Evolutionary conservation across 1,140 invertebrate species (phyloP).

Genomic region (Thrips palmi): DNA sequence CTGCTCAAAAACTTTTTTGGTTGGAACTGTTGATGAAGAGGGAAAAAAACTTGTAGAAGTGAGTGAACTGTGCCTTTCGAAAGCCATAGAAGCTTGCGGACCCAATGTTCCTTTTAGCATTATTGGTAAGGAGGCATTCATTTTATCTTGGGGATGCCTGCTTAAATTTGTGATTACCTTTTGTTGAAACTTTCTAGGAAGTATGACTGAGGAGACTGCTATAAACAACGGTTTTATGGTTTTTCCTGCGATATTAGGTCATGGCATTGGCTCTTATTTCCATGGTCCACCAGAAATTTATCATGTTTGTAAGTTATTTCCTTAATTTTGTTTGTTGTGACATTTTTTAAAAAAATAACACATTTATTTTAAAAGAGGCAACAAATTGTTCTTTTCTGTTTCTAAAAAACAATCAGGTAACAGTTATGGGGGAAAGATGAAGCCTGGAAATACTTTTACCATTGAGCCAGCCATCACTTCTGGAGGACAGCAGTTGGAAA

Average conservation of each 20-base stretch:
- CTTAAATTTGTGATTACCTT: background rate
- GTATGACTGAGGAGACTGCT: slow-evolving; percentile 42
- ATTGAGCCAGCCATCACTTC: slow-evolving; percentile 78
- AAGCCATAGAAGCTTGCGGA: slow-evolving; percentile 57
- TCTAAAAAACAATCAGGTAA: too few species aligned
- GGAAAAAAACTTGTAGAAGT: slow-evolving; percentile 46
- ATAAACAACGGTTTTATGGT: slow-evolving; percentile 40
- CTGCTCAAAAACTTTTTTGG: slow-evolving; percentile 68
- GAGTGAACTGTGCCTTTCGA: slow-evolving; percentile 49
- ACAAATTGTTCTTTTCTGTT: slow-evolving; percentile 15
- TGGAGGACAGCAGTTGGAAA: slow-evolving; percentile 37
- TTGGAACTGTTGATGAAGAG: slow-evolving; percentile 61
- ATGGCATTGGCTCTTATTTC: slow-evolving; percentile 85
- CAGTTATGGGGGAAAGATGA: slow-evolving; percentile 50
- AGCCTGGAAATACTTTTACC: slow-evolving; percentile 81
- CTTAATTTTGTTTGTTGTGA: slow-evolving; percentile 5
- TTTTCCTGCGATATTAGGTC: slow-evolving; percentile 66
- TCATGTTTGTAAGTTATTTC: slow-evolving; percentile 26
- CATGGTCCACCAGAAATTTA: slow-evolving; percentile 81
- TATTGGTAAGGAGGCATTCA: slow-evolving; percentile 39
- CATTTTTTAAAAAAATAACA: background rate
- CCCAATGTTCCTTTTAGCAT: slow-evolving; percentile 49
- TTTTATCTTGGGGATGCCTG: background rate
- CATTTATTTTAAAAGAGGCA: slow-evolving; percentile 1
- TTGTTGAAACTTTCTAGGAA: slow-evolving; percentile 20